Conservation (phyloP, 2,888 invertebrate species). For the Chironomus riparius region DNA sequence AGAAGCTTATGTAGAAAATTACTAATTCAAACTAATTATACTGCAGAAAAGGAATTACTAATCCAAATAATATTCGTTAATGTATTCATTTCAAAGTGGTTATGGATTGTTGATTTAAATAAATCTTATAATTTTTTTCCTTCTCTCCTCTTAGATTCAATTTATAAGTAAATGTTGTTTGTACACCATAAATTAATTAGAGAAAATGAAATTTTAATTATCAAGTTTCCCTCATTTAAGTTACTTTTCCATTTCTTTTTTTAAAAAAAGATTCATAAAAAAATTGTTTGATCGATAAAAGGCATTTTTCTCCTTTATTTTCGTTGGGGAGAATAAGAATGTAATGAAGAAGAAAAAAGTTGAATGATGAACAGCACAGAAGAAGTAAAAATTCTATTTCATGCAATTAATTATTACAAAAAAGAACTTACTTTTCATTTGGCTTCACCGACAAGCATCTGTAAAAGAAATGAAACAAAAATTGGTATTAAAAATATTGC, state of each 20-base stretch:
- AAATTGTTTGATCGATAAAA: background rate
- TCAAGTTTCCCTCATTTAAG: background rate
- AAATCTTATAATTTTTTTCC: no score
- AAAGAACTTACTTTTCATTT: slow-evolving; percentile 20
- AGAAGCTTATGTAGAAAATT: no score
- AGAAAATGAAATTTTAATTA: background rate
- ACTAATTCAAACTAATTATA: no score
- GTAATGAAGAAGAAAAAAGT: background rate
- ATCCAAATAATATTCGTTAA: no score
- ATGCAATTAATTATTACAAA: background rate
- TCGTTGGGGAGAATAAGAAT: background rate
- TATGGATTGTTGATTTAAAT: no score
- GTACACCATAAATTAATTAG: background rate
- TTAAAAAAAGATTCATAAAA: background rate
- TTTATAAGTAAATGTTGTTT: background rate
- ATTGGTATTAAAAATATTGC: background rate
- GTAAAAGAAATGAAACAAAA: background rate
- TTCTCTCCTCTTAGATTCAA: no score
- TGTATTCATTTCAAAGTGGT: no score
- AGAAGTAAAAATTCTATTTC: background rate
- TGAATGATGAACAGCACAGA: background rate
- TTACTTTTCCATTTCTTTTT: background rate
- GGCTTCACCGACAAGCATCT: slow-evolving; percentile 26
- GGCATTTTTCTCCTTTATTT: no score
- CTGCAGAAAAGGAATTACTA: no score